These are phyloP conservation scores for Sphyrna mokarran DNA, from an alignment of 2,113 vertebrate genomes.

Conservation along the genomic window DNA sequence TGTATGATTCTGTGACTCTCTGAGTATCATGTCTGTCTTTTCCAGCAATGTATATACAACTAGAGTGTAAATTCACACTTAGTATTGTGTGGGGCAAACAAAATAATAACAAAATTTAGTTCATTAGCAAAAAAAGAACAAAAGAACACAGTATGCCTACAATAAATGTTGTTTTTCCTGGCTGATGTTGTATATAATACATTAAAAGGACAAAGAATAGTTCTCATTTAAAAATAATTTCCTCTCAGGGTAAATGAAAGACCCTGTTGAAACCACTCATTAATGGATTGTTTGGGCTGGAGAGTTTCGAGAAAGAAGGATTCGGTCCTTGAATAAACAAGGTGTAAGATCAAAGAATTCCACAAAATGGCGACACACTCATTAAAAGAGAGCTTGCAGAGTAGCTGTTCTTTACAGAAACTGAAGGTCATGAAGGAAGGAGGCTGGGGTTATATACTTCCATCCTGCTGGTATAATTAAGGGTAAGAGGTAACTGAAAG, in stretches of 20 bases:
- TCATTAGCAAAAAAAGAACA: neutral
- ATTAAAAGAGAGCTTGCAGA: conserved; percentile 40
- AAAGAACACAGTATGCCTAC: neutral
- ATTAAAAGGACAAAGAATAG: neutral
- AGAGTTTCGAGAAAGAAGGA: conserved; percentile 26
- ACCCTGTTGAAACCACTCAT: neutral
- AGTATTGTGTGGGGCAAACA: neutral
- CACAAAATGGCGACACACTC: conserved; percentile 36
- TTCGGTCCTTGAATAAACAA: conserved; percentile 37
- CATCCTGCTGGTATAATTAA: conserved; percentile 52
- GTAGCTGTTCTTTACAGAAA: conserved; percentile 42
- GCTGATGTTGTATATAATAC: neutral
- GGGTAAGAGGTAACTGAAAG: conserved; percentile 43
- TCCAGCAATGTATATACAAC: too few relatives aligned
- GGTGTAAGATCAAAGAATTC: conserved; percentile 40
- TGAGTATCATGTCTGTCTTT: too few relatives aligned
- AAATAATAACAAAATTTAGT: neutral
- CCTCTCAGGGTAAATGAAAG: neutral
- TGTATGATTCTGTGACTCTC: too few relatives aligned
- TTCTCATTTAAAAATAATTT: neutral
- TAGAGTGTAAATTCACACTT: neutral
- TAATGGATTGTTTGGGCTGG: conserved; percentile 36
- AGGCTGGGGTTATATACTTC: conserved; percentile 47
- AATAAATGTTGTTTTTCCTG: neutral
- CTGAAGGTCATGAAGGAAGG: conserved; percentile 45